phyloP scores from a whole-genome alignment of 2,113 vertebrate species.

The Channa argus region DNA sequence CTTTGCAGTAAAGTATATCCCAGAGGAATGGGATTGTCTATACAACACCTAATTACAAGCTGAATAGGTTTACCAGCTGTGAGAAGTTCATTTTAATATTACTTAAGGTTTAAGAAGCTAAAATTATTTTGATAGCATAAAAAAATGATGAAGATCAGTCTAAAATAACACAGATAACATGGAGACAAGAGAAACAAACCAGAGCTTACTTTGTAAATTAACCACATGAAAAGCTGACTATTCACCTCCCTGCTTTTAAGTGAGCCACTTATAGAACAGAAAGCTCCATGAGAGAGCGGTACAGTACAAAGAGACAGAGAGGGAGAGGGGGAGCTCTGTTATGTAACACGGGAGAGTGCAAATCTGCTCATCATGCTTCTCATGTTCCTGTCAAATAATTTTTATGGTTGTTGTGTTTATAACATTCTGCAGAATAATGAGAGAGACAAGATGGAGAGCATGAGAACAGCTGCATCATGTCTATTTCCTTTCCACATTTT shows the following conservation, averaged over 20 bases:
- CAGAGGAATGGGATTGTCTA: too few relatives aligned
- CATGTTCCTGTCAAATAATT: conserved; percentile 74
- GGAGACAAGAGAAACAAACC: conserved; percentile 49
- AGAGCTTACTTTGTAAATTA: conserved; percentile 45
- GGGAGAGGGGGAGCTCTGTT: conserved; percentile 56
- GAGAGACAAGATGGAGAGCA: conserved; percentile 55
- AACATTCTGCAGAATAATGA: conserved; percentile 58
- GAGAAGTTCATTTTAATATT: too few relatives aligned
- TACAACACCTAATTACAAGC: too few relatives aligned
- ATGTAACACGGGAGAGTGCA: conserved; percentile 73
- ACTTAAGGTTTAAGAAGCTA: too few relatives aligned
- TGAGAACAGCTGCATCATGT: conserved; percentile 62
- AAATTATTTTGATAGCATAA: too few relatives aligned
- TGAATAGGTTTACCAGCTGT: too few relatives aligned
- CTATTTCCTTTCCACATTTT: conserved; percentile 35
- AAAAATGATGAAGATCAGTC: too few relatives aligned
- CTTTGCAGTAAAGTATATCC: too few relatives aligned
- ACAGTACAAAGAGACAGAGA: conserved; percentile 48
- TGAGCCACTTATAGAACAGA: conserved; percentile 64
- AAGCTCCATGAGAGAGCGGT: conserved; percentile 60
- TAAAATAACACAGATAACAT: background rate
- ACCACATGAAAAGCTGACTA: conserved; percentile 41
- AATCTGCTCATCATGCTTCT: conserved; percentile 80
- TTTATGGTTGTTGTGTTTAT: conserved; percentile 72
- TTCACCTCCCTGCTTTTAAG: conserved; percentile 51